Percentiles rank a stretch among this genome's conserved stretches.
phyloP scores from a whole-genome alignment of 1,140 invertebrate genomes.

The Cryptotermes secundus region DNA sequence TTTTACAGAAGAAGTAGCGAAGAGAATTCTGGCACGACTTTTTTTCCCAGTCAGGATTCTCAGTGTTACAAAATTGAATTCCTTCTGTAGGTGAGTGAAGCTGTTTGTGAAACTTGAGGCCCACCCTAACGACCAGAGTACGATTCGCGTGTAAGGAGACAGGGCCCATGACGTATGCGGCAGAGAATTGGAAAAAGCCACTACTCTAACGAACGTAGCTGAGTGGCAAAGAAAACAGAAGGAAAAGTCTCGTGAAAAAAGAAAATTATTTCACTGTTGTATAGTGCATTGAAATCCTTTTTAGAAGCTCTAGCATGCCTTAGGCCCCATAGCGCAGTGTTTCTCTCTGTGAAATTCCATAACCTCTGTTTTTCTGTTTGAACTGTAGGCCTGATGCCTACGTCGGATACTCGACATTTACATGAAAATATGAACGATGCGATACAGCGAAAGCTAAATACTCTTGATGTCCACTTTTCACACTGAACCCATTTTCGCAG shows the following conservation, averaged over 20 bases:
- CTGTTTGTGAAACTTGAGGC: slow-evolving; percentile 1
- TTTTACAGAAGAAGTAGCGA: background rate
- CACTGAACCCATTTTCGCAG: no score
- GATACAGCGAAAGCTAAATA: no score
- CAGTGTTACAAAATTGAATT: slow-evolving; percentile 3
- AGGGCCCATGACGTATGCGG: background rate
- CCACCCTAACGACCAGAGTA: no score
- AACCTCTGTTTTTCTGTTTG: background rate
- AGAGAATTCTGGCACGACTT: background rate
- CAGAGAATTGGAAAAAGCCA: background rate
- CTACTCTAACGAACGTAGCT: background rate
- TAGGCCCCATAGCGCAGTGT: background rate
- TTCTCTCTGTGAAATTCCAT: background rate
- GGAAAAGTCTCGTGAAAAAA: background rate
- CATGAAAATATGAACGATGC: no score
- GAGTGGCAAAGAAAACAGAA: background rate
- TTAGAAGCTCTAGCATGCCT: background rate
- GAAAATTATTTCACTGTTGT: background rate
- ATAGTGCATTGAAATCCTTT: background rate
- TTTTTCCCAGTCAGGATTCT: background rate
- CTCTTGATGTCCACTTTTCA: no score
- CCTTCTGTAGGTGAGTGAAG: background rate
- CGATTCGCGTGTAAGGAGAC: background rate
- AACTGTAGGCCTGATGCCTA: background rate
- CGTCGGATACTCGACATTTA: no score